A percentile compares a stretch with the other conserved stretches of the same genome.
Conservation (phyloP, 1,140 invertebrate genomes). For the Nomia melanderi region DNA sequence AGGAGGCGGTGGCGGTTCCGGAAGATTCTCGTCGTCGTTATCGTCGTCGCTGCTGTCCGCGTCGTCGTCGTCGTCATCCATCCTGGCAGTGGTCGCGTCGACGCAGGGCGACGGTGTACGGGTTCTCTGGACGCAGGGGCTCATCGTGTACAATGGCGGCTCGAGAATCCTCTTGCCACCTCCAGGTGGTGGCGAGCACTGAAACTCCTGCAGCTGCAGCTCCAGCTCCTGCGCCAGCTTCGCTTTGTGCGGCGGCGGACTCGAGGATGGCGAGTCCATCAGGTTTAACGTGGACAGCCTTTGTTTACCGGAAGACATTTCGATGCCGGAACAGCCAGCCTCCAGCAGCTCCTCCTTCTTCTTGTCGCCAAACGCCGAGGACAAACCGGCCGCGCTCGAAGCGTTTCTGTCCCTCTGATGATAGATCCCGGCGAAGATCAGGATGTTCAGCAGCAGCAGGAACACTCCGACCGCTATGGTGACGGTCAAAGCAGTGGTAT, state of each 20-base stretch:
- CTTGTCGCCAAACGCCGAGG: constrained; percentile 81
- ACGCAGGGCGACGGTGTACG: constrained; percentile 80
- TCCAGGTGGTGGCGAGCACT: constrained; percentile 83
- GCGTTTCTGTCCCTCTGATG: constrained; percentile 89
- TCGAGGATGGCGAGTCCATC: constrained; percentile 77
- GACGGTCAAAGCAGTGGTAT: constrained; percentile 94
- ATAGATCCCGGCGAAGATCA: constrained; percentile 97
- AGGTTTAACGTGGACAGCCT: constrained; percentile 77
- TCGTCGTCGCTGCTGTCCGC: constrained; percentile 80
- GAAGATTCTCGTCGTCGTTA: constrained; percentile 80
- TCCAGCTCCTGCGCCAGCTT: constrained; percentile 86
- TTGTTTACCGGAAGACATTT: constrained; percentile 83
- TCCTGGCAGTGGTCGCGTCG: constrained; percentile 81
- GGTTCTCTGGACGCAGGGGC: constrained; percentile 77
- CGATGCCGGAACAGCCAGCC: constrained; percentile 85
- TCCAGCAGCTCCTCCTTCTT: constrained; percentile 88
- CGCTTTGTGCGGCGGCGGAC: constrained; percentile 83
- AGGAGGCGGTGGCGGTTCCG: constrained; percentile 87
- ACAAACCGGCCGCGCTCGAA: constrained; percentile 75
- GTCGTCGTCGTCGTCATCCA: constrained; percentile 78
- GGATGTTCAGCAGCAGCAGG: constrained; percentile 92
- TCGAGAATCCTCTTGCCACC: constrained; percentile 79
- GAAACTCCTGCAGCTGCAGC: constrained; percentile 85
- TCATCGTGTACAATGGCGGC: constrained; percentile 81
- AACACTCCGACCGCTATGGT: constrained; percentile 96